A percentile compares a stretch with the other conserved stretches of the same genome.
phyloP scores from a whole-genome alignment of 2,888 invertebrate genomes.

The Nezara viridula region DNA sequence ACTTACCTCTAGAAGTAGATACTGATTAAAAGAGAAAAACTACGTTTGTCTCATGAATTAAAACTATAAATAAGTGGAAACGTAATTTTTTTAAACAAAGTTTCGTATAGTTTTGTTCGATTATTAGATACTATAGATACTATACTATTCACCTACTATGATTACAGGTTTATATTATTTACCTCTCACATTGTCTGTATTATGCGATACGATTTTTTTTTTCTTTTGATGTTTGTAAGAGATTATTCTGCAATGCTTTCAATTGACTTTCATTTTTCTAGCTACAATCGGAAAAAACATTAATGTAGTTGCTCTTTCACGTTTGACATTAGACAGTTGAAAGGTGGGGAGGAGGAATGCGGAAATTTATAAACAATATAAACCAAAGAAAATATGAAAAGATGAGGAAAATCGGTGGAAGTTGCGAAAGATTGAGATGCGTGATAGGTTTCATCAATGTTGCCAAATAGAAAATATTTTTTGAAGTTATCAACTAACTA shows the following conservation, averaged over 20 bases:
- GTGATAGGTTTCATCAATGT: background rate
- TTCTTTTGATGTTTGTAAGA: background rate
- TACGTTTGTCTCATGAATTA: no score
- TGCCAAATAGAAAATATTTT: background rate
- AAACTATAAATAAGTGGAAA: no score
- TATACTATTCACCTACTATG: no score
- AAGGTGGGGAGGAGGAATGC: background rate
- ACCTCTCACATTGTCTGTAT: background rate
- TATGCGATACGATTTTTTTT: background rate
- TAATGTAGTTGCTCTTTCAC: constrained; percentile 25
- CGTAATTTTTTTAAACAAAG: no score
- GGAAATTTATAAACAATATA: background rate
- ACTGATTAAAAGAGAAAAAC: no score
- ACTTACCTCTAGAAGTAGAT: no score
- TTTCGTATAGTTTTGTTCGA: no score
- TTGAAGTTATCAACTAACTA: no score
- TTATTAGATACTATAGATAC: no score
- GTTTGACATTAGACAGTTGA: constrained; percentile 21
- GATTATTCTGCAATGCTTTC: background rate
- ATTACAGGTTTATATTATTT: no score
- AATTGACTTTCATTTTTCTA: constrained; percentile 5
- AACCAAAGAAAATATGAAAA: background rate
- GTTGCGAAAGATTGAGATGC: background rate
- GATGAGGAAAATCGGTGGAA: background rate
- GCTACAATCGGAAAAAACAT: constrained; percentile 13